phyloP scores from a whole-genome alignment of 2,113 vertebrate genomes.

The Clarias magur region DNA sequence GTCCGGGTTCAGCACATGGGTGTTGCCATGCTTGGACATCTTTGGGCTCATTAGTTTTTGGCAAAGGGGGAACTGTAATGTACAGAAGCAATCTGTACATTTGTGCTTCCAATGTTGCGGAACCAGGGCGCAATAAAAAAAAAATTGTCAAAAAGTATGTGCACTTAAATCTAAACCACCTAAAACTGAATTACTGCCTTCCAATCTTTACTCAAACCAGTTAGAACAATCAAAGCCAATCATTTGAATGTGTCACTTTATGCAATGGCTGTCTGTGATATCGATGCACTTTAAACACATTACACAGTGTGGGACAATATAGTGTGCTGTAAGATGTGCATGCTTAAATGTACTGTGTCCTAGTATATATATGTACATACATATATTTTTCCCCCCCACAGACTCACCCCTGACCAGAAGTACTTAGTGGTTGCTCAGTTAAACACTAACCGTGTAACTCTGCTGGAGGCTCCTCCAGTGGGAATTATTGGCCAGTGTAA shows the following conservation, averaged over 20 bases:
- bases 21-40: too few relatives aligned
- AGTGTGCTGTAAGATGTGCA: not conserved
- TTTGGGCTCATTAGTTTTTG: too few relatives aligned
- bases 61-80: too few relatives aligned
- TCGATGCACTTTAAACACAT: not conserved
- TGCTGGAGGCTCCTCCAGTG: constrained; percentile 79
- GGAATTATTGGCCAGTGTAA: constrained; percentile 83
- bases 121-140: too few relatives aligned
- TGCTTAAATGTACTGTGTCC: not conserved
- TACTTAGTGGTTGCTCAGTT: constrained; percentile 86
- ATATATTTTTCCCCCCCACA: constrained; percentile 50
- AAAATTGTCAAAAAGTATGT: not conserved
- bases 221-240: not conserved
- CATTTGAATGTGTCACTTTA: not conserved
- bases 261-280: not conserved
- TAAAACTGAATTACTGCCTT: not conserved
- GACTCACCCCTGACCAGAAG: constrained; percentile 83
- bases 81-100: too few relatives aligned
- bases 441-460: constrained; percentile 79
- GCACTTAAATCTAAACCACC: not conserved
- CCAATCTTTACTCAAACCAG: not conserved
- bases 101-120: too few relatives aligned
- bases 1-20: too few relatives aligned
- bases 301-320: not conserved
- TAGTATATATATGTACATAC: not conserved